Evolutionary conservation across 1,140 invertebrate genomes (phyloP).

Genomic region (Anastrepha ludens): DNA sequence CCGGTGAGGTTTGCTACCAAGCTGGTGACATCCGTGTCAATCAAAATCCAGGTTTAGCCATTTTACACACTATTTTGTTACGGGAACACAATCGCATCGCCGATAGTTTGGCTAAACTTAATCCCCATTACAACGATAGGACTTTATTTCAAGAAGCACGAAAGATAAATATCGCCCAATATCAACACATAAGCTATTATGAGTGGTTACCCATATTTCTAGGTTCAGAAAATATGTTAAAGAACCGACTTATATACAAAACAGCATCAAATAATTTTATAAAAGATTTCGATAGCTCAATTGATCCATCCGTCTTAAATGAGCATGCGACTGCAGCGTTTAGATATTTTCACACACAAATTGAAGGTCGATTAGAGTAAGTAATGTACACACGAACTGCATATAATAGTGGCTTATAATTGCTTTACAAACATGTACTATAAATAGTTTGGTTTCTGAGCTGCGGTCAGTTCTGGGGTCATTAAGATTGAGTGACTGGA

Average conservation of each 20-base stretch:
- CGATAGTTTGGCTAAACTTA: constrained; percentile 81
- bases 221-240: constrained; percentile 80
- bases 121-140: constrained; percentile 92
- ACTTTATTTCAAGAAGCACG: constrained; percentile 90
- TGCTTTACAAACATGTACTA: constrained; percentile 5
- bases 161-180: constrained; percentile 84
- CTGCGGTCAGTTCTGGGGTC: constrained; percentile 77
- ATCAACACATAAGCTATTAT: constrained; percentile 91
- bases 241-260: constrained; percentile 82
- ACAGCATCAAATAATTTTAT: constrained; percentile 80
- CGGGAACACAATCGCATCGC: constrained; percentile 95
- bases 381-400: constrained; percentile 59
- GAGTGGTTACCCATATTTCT: constrained; percentile 90
- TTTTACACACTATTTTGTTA: constrained; percentile 88
- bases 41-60: constrained; percentile 87
- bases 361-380: constrained; percentile 86
- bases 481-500: constrained; percentile 85
- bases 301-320: constrained; percentile 88
- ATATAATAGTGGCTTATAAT: not conserved
- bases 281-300: constrained; percentile 88
- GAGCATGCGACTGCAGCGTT: constrained; percentile 91
- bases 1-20: constrained; percentile 81
- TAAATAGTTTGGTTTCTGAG: constrained; percentile 80
- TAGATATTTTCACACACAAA: constrained; percentile 90
- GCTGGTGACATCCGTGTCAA: constrained; percentile 89